Percentiles rank a stretch among this genome's conserved stretches.
phyloP scores from a whole-genome alignment of 1,140 invertebrate genomes.

The Cotesia glomerata region DNA sequence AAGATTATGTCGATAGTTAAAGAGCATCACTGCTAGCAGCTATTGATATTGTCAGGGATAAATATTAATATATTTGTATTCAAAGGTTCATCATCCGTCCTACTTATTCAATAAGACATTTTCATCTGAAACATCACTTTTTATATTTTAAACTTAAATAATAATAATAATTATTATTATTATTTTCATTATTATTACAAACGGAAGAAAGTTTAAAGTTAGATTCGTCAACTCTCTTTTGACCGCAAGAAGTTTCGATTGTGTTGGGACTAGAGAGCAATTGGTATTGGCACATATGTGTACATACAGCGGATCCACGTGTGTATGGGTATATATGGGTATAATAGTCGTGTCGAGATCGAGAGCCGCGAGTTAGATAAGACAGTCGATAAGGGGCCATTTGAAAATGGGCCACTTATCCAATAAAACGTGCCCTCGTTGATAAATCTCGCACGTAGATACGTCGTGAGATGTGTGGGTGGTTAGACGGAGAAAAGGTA shows the following conservation, averaged over 20 bases:
- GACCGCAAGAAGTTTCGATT: not conserved
- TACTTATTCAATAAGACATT: too few relatives aligned
- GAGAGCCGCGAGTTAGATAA: constrained; percentile 22
- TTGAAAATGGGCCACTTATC: constrained; percentile 40
- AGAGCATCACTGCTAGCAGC: too few relatives aligned
- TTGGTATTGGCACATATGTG: not conserved
- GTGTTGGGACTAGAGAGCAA: not conserved
- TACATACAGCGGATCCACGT: not conserved
- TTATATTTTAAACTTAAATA: too few relatives aligned
- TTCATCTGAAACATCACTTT: too few relatives aligned
- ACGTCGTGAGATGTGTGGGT: constrained; percentile 8
- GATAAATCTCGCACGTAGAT: constrained; percentile 36
- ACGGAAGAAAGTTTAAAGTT: not conserved
- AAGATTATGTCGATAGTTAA: not conserved
- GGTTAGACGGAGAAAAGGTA: not conserved
- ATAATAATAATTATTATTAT: too few relatives aligned
- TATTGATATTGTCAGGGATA: too few relatives aligned
- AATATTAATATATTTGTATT: too few relatives aligned
- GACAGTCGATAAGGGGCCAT: constrained; percentile 34
- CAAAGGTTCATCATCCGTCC: too few relatives aligned
- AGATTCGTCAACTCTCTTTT: not conserved
- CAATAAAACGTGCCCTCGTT: constrained; percentile 40
- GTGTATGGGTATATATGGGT: not conserved
- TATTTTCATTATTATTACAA: not conserved
- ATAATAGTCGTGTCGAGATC: not conserved